A percentile compares a stretch with the other conserved stretches of the same genome.
phyloP scores from a whole-genome alignment of 1,140 invertebrate species.

The Polypedilum pembai region DNA sequence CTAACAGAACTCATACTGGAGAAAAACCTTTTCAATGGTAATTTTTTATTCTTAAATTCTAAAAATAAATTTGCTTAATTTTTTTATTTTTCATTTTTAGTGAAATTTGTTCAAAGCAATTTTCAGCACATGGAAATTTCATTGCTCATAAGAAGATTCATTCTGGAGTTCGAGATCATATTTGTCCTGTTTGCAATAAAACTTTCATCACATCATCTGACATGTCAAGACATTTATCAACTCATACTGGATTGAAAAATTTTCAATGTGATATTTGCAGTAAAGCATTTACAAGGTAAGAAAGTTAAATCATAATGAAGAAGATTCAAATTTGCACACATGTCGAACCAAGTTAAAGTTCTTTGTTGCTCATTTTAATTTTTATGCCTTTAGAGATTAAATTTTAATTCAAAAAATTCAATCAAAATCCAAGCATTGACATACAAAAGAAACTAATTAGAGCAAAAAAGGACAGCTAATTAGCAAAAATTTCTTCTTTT shows the following conservation, averaged over 20 bases:
- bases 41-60: too few species aligned
- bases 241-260: slow-evolving; percentile 66
- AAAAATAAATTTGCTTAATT: too few species aligned
- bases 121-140: slow-evolving; percentile 51
- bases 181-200: slow-evolving; percentile 61
- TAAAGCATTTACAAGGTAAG: slow-evolving; percentile 52
- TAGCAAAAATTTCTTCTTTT: too few species aligned
- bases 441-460: too few species aligned
- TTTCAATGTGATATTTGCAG: slow-evolving; percentile 68
- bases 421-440: too few species aligned
- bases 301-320: too few species aligned
- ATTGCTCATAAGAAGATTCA: slow-evolving; percentile 53
- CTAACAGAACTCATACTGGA: slow-evolving; percentile 73
- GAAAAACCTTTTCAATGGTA: slow-evolving; percentile 70
- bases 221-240: slow-evolving; percentile 61
- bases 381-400: too few species aligned
- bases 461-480: too few species aligned
- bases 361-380: too few species aligned
- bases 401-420: too few species aligned
- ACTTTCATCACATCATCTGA: slow-evolving; percentile 57
- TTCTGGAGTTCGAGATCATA: slow-evolving; percentile 51
- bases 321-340: too few species aligned
- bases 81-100: not conserved
- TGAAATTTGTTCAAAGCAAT: slow-evolving; percentile 61
- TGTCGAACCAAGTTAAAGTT: too few species aligned